Conservation (phyloP, 2,888 invertebrate species). For the Morinoia aosen region DNA sequence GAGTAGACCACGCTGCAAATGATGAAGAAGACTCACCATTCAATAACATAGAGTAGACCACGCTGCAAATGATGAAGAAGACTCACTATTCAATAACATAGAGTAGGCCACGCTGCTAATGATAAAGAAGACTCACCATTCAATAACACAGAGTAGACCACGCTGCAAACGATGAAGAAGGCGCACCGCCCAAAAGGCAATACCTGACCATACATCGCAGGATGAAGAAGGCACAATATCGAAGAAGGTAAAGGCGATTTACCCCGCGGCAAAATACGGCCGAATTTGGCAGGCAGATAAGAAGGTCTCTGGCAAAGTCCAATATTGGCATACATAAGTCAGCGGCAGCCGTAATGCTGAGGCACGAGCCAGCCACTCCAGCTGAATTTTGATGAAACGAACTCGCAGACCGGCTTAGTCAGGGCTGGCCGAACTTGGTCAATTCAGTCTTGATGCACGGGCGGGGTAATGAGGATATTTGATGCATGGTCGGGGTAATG, state of each 20-base stretch:
- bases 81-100: neutral
- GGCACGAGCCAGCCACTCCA: neutral
- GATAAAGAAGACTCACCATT: neutral
- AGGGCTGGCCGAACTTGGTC: neutral
- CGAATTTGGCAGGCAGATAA: constrained; percentile 2
- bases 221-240: neutral
- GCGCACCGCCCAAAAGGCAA: neutral
- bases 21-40: neutral
- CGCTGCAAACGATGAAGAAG: neutral
- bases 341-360: neutral
- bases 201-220: neutral
- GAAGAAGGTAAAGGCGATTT: neutral
- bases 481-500: neutral
- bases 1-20: no score
- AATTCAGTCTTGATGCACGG: neutral
- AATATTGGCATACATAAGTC: constrained; percentile 17
- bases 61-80: neutral
- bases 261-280: neutral
- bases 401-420: neutral
- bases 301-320: neutral
- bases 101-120: neutral
- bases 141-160: no score
- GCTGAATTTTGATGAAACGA: neutral
- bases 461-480: neutral
- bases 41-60: neutral